Conservation (phyloP, 2,888 invertebrate genomes). For the Drosophila nigricruria region DNA sequence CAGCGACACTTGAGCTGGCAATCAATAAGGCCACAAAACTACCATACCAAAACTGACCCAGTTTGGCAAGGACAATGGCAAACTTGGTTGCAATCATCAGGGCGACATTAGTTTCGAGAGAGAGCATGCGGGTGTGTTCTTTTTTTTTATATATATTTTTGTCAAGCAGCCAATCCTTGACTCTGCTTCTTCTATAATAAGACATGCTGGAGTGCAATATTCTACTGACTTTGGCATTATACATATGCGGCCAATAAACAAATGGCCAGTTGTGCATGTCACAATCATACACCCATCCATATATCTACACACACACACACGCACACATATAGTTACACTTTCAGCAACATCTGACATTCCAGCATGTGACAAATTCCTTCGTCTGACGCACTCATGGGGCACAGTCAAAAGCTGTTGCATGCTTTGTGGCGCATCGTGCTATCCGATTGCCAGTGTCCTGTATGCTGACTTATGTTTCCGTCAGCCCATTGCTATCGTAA, state of each 20-base stretch:
- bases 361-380: slow-evolving; percentile 47
- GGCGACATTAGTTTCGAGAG: slow-evolving; percentile 41
- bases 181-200: slow-evolving; percentile 14
- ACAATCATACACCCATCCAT: slow-evolving; percentile 1
- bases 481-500: neutral
- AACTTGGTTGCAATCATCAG: slow-evolving; percentile 60
- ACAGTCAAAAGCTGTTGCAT: slow-evolving; percentile 67
- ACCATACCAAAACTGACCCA: slow-evolving; percentile 70
- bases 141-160: slow-evolving; percentile 11
- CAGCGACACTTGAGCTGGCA: slow-evolving; percentile 45
- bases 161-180: slow-evolving; percentile 20
- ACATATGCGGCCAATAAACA: slow-evolving; percentile 44
- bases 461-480: slow-evolving; percentile 23
- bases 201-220: slow-evolving; percentile 22
- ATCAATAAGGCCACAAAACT: slow-evolving; percentile 63
- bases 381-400: slow-evolving; percentile 33
- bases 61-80: slow-evolving; percentile 69
- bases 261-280: slow-evolving; percentile 37
- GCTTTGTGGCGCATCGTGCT: slow-evolving; percentile 67
- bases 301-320: slow-evolving; percentile 11
- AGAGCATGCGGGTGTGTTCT: neutral
- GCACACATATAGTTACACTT: neutral
- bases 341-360: slow-evolving; percentile 9
- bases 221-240: slow-evolving; percentile 40
- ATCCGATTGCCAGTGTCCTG: slow-evolving; percentile 65